Evolutionary conservation across 2,797 vertebrate genomes (phyloP).

Genomic region (Ptychobarbus kaznakovi): DNA sequence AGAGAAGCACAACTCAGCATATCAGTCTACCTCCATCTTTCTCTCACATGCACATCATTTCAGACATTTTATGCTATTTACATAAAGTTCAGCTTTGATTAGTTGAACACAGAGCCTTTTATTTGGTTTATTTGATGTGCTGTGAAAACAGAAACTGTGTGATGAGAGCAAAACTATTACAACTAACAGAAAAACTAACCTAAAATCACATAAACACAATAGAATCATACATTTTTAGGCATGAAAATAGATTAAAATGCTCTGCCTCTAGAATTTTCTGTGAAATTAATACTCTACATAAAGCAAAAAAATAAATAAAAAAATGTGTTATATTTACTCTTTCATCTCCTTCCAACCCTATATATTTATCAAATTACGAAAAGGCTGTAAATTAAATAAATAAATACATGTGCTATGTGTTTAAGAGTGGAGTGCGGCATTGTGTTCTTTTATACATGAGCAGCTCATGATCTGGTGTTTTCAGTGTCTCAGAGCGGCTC

Average conservation of each 20-base stretch:
- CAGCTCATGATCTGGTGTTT: not conserved
- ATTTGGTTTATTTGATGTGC: conserved; percentile 26
- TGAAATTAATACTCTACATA: not conserved
- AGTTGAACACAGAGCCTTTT: not conserved
- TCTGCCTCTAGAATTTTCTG: not conserved
- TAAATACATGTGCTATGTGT: not conserved
- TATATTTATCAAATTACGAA: not conserved
- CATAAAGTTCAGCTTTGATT: conserved; percentile 20
- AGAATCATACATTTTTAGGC: not conserved
- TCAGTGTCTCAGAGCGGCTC: not conserved
- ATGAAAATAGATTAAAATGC: not conserved
- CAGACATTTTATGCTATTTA: conserved; percentile 18
- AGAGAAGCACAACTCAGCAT: conserved; percentile 15
- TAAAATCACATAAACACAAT: not conserved
- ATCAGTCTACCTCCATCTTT: not conserved
- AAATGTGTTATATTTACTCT: not conserved
- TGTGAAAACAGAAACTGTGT: not conserved
- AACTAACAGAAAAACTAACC: not conserved
- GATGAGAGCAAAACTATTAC: conserved; percentile 4
- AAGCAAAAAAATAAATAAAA: not conserved
- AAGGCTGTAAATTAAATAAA: not conserved
- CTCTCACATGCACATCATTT: not conserved
- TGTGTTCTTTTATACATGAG: no score
- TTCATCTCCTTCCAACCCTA: not conserved
- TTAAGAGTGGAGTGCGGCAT: not conserved